Conservation (phyloP, 2,797 vertebrate species). For the Silurus aristotelis region DNA sequence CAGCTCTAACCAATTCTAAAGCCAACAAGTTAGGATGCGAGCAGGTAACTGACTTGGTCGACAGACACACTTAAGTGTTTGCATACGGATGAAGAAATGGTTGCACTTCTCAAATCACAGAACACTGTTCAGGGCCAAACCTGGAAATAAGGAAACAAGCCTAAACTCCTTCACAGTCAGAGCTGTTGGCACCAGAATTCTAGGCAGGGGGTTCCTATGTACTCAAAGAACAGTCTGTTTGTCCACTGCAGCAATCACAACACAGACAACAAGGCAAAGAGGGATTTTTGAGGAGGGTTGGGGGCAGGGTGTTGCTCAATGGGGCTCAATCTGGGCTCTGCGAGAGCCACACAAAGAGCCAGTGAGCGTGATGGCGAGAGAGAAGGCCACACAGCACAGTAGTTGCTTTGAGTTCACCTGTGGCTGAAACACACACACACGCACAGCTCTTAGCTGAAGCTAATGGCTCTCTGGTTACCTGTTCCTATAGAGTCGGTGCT, state of each 20-base stretch:
- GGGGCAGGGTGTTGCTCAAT: slow-evolving; percentile 62
- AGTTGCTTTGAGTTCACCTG: slow-evolving; percentile 58
- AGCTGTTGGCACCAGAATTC: slow-evolving; percentile 65
- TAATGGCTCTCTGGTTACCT: slow-evolving; percentile 69
- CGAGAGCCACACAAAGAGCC: slow-evolving; percentile 69
- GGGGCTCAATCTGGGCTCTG: slow-evolving; percentile 72
- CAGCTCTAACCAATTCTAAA: neutral
- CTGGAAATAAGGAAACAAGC: slow-evolving; percentile 58
- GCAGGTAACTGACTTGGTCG: slow-evolving; percentile 54
- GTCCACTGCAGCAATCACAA: slow-evolving; percentile 64
- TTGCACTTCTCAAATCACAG: slow-evolving; percentile 64
- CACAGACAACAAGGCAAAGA: slow-evolving; percentile 55
- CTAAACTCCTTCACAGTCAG: slow-evolving; percentile 60
- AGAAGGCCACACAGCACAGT: slow-evolving; percentile 52
- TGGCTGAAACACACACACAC: slow-evolving; percentile 33
- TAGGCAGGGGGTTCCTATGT: slow-evolving; percentile 62
- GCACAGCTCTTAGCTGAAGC: slow-evolving; percentile 56
- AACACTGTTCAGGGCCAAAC: slow-evolving; percentile 66
- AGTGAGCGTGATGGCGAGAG: slow-evolving; percentile 66
- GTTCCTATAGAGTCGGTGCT: slow-evolving; percentile 62
- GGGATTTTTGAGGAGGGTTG: slow-evolving; percentile 58
- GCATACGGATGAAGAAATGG: slow-evolving; percentile 58
- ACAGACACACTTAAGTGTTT: slow-evolving; percentile 68
- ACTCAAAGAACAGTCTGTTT: slow-evolving; percentile 72
- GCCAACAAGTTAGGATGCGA: slow-evolving; percentile 52